Base-by-base conservation (phyloP, 2,797 vertebrate genomes). In the Picus viridis region DNA sequence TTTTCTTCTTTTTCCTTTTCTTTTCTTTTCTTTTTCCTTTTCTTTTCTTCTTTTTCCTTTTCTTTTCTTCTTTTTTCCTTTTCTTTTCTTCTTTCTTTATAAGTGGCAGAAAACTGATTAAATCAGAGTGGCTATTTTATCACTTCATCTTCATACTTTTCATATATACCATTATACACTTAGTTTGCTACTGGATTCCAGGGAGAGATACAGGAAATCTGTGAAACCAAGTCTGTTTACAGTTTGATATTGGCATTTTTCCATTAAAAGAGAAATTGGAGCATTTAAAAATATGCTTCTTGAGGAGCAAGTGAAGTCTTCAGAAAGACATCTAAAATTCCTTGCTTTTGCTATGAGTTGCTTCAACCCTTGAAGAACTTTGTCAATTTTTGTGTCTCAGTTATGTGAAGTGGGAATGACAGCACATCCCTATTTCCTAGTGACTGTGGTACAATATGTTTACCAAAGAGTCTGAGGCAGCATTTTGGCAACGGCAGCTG, bases 201-300 rank as follows among this genome's bases (percentile, higher is more conserved):
- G 51, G 62, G 45, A 86, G 51, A 75, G n/a, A 80, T 54, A 39
- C 30, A 92, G 34, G 45, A 90, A 92, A 87, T 74, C 68, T 88
- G 54, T 87, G 68, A 82, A 92, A 89, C 16, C 13, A 83, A 69
- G 41, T 49, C 54, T 79, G 62, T 88, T 92, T 93, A 88, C 43
- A 69, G 65, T 63, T 85, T 79, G 29, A 51, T 80, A 80, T 45
- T 86, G 67, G 62, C 67, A 72, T 89, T 92, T 91, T 94, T 83
- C 90, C 74, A 79, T 56, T 83, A 27, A 69, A 85, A 61, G 74
- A 87, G 7, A 62, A 71, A 64, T 65, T n/a, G 10, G 19, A 76
- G 26, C 1, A 2, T 24, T 89, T 93, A 59, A 69, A 83, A 92
- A 58, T 14, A 26, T 51, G 12, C 20, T 78, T 71, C 45, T 34